Evolutionary conservation across 2,113 vertebrate genomes (phyloP), one percentile per base, ranked within the genome.

Genomic region (Callospermophilus lateralis): DNA sequence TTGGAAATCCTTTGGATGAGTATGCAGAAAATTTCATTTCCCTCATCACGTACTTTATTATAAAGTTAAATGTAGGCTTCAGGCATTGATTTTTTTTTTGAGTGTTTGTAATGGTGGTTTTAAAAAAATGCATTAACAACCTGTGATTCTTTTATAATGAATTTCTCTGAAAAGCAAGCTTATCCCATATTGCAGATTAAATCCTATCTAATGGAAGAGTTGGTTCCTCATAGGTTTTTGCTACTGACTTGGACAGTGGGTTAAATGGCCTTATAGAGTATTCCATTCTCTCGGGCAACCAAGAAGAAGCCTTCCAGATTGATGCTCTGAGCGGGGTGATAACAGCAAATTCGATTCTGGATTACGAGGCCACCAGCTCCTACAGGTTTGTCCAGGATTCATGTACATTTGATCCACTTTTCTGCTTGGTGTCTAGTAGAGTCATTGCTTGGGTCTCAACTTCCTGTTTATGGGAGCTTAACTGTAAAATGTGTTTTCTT

Each of bases 261-360:
- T 39, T 98, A 68, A 99, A 99, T 12, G 98, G 99, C 55, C 99
- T 99, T 97, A 96, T 98, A 0, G 99, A 99, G 91, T 99, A 99
- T 97, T 98, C 99, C 79, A 98, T 99, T 80, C 79, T 99, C 58
- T 99, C 99, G 30, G 99, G 99, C 48, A 99, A 99, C 98, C 98
- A 98, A 85, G 99, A 99, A 17, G 93, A 98, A 34, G 93, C 98
- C 0, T 99, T 99, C 97, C 93, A 98, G 78, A 98, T 99, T 39
- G 99, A 99, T 95, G 98, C 98, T 0, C 79, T 85, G n/a, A 98
- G 97, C 19, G 99, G 99, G 28, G 98, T 99, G 98, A 97, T 99
- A 65, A 98, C 98, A 0, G 99, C 99, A 39, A 99, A 98, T 32
- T 96, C 68, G 26, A 88, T 98, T 70, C 98, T 99, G 93, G 99